Conservation (phyloP, 2,888 invertebrate species). For the Dynastes grantii region DNA sequence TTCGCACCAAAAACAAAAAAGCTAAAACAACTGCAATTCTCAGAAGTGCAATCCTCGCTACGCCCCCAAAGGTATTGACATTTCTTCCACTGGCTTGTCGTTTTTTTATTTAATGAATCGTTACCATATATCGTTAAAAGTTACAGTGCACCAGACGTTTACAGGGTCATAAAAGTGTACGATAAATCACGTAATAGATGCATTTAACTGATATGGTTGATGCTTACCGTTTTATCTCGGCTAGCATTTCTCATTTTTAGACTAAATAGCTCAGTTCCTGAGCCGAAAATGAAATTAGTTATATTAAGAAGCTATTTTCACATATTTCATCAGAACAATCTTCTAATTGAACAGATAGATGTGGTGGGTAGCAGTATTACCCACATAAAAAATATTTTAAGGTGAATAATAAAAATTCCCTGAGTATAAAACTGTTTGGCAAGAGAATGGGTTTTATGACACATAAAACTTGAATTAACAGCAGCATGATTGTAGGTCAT, state of each 20-base stretch:
- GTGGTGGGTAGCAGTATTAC: not conserved
- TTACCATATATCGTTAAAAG: constrained; percentile 10
- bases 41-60: constrained; percentile 17
- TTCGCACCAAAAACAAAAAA: not conserved
- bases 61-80: constrained; percentile 21
- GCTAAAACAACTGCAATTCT: constrained; percentile 24
- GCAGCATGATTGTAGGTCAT: constrained; percentile 24
- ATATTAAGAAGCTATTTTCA: constrained; percentile 3
- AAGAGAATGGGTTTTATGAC: constrained; percentile 45
- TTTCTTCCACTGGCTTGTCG: not conserved
- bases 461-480: constrained; percentile 45
- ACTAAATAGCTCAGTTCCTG: not conserved
- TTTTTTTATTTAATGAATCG: constrained; percentile 16
- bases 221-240: not conserved
- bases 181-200: constrained; percentile 20
- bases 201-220: not conserved
- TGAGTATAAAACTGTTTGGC: constrained; percentile 44
- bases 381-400: constrained; percentile 37
- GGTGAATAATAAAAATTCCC: constrained; percentile 33
- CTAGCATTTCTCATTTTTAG: not conserved
- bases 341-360: constrained; percentile 10
- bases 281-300: constrained; percentile 8
- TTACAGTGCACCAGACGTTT: constrained; percentile 4
- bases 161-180: constrained; percentile 10
- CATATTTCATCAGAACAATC: not conserved